phyloP scores from a whole-genome alignment of 2,888 invertebrate genomes.

The Cynaeus angustus region DNA sequence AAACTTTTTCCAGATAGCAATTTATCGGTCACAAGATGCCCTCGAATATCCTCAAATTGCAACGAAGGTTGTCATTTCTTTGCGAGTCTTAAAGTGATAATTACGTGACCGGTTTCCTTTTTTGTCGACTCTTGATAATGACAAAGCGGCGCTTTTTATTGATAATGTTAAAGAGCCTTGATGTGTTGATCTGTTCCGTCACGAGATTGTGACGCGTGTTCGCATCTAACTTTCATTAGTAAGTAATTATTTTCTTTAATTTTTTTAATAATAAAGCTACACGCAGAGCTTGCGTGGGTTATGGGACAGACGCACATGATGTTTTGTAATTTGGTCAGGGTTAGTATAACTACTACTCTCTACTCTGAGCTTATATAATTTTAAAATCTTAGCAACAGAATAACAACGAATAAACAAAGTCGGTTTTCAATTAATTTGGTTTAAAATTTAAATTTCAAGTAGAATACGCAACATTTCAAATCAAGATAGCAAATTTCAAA shows the following conservation, averaged over 20 bases:
- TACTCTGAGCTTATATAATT: too few species aligned
- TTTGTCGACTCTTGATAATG: slow-evolving; percentile 1
- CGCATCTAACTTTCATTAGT: background rate
- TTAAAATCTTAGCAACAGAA: too few species aligned
- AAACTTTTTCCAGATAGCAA: slow-evolving; percentile 41
- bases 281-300: background rate
- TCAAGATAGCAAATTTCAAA: too few species aligned
- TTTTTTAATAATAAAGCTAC: slow-evolving; percentile 1
- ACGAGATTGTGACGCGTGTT: slow-evolving; percentile 6
- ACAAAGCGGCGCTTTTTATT: slow-evolving; percentile 21
- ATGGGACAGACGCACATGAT: background rate
- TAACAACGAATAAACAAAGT: too few species aligned
- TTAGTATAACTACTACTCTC: background rate
- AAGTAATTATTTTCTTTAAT: background rate
- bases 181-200: slow-evolving; percentile 15
- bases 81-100: slow-evolving; percentile 26
- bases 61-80: slow-evolving; percentile 14
- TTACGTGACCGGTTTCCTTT: slow-evolving; percentile 18
- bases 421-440: too few species aligned
- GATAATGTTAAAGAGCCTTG: slow-evolving; percentile 15
- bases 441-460: too few species aligned
- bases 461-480: too few species aligned
- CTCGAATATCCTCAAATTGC: slow-evolving; percentile 27
- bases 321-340: background rate
- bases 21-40: slow-evolving; percentile 42